Base-by-base conservation (phyloP, 1,140 invertebrate genomes). In the Drosophila paulistorum region DNA sequence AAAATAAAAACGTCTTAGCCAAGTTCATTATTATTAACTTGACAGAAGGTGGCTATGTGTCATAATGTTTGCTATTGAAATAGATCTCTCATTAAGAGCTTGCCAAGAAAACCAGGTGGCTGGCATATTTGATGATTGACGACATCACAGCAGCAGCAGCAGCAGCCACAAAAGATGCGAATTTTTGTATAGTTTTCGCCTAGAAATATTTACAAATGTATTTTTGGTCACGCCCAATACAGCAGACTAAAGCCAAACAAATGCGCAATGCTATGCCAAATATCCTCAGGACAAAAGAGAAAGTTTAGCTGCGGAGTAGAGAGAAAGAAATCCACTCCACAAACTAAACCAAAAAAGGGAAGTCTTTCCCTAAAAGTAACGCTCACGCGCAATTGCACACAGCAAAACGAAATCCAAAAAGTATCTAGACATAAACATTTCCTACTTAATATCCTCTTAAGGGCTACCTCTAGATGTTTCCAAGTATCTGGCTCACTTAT, bases 51-150 rank as follows among this genome's bases (percentile, higher is more conserved):
- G 23, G 41, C 67, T 48, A 77, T 77, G 68, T 70, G 73, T 72
- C 65, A 81, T 77, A 78, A 78, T 74, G 64, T 79, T 83, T 76
- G 65, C 55, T 83, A 85, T 84, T 81, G 73, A 85, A 85, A 80
- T 79, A 72, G 68, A 66, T 55, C 80, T 54, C 76, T 54, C 76
- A 14, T 58, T 20, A 48, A 45, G 45, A 62, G 57, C 74, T 66
- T 66, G 74, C 74, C 73, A 63, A 70, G 65, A 66, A 74, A 57
- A 63, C 54, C 82, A 87, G 82, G 82, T 86, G 82, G 69, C 42
- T 76, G 60, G 62, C 68, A 78, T 78, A 78, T 45, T 79, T 87
- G 69, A 83, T 89, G 72, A 45, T 48, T 86, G 82, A 86, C 79
- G 83, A 79, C 76, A 86, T 48, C 17, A 48, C 42, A 14, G 42